A percentile compares a stretch with the other conserved stretches of the same genome.
Conservation (phyloP, 2,797 vertebrate genomes). For the Alfaro cultratus region DNA sequence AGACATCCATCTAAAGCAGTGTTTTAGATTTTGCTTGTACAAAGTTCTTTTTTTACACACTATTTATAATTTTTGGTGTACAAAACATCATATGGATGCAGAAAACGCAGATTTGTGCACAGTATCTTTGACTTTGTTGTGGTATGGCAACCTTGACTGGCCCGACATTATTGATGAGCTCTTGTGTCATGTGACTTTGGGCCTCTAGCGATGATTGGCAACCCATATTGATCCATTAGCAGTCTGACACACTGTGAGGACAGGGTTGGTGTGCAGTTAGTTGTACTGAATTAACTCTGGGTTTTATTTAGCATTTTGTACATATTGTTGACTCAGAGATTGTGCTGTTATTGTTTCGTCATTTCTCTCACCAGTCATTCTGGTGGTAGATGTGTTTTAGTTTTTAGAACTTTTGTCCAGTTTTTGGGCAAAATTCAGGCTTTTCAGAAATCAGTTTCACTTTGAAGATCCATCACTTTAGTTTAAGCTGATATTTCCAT, state of each 20-base stretch:
- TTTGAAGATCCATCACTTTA: neutral
- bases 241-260: slow-evolving; percentile 30
- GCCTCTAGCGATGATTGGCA: slow-evolving; percentile 65
- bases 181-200: slow-evolving; percentile 54
- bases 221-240: slow-evolving; percentile 53
- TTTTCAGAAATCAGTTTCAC: neutral
- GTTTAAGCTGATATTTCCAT: neutral
- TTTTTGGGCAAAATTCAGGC: neutral
- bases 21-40: neutral
- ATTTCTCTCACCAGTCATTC: neutral
- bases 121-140: slow-evolving; percentile 41
- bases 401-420: neutral
- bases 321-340: neutral
- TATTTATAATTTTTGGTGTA: neutral
- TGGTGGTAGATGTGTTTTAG: neutral
- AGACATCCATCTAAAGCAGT: neutral
- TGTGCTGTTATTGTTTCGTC: neutral
- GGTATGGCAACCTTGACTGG: slow-evolving; percentile 62
- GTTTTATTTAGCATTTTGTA: slow-evolving; percentile 2
- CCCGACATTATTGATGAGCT: slow-evolving; percentile 56
- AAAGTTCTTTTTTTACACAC: neutral
- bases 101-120: neutral
- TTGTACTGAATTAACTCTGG: neutral
- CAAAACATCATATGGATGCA: neutral
- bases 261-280: slow-evolving; percentile 19